Percentiles rank a stretch among this genome's conserved stretches.
phyloP scores from a whole-genome alignment of 2,888 invertebrate species.

The Dione juno region DNA sequence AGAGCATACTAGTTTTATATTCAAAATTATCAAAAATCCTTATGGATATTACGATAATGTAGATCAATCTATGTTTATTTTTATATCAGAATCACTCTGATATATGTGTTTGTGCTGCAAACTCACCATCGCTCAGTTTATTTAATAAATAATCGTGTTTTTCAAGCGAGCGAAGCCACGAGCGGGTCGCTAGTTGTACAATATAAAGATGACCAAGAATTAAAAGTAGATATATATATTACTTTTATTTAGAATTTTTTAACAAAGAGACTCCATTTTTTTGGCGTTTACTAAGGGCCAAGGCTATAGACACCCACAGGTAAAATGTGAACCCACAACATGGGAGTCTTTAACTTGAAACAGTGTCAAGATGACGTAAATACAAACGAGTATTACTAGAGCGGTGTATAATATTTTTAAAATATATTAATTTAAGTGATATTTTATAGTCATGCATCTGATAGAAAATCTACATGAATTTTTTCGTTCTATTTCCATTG shows the following conservation, averaged over 20 bases:
- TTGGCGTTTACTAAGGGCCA: too few species aligned
- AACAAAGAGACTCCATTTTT: too few species aligned
- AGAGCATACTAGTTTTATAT: too few species aligned
- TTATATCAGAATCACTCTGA: too few species aligned
- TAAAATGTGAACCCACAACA: neutral
- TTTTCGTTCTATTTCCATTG: conserved; percentile 9
- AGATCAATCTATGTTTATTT: too few species aligned
- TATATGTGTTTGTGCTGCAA: too few species aligned
- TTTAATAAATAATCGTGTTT: too few species aligned
- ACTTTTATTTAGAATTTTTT: neutral
- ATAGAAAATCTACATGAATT: conserved; percentile 3
- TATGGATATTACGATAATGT: too few species aligned
- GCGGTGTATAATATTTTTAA: neutral
- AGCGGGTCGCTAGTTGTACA: neutral
- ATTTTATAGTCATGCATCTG: neutral
- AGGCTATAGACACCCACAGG: neutral
- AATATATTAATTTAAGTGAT: conserved; percentile 17
- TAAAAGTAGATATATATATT: neutral
- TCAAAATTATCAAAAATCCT: too few species aligned
- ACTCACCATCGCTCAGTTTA: too few species aligned
- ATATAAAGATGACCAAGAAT: neutral
- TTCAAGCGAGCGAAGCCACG: too few species aligned
- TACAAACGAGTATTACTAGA: neutral
- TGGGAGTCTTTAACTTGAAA: neutral
- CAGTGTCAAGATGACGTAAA: neutral